Base-by-base conservation (phyloP, 2,888 invertebrate genomes). In the Orchestes rusci region DNA sequence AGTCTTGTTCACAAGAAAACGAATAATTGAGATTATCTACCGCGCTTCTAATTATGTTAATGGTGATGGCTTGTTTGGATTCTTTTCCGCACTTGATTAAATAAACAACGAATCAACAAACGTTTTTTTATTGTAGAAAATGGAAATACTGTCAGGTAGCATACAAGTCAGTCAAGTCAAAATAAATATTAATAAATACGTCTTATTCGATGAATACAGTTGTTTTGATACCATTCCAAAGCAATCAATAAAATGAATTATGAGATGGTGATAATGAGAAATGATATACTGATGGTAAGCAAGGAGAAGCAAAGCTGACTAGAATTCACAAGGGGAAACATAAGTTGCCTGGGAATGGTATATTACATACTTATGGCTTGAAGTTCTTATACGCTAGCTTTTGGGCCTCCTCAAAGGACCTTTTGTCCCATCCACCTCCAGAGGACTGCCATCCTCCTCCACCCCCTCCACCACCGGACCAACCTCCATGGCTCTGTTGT, bases 371-470 rank as follows among this genome's bases (percentile, higher is more conserved):
- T 60, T 65, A 60, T 83, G 80, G 10, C 10, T 5, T 1, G 78
- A 79, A n/a, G n/a, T n/a, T n/a, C 23, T 78, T 77, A 66, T 88
- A 89, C 1, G 87, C 85, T 46, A 86, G 60, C 48, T 81, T 79
- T 55, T 82, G 79, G 2, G 77, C 75, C 43, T 73, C 73, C 15
- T 71, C 67, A 41, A 77, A 66, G 0, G 81, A 76, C 40, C 87
- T 73, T 51, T 84, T 73, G 63, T 87, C 87, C 83, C 84, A 84
- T 69, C 72, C 10, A 27, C 58, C 54, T 38, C 80, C 79, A 15
- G 42, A 43, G 17, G 43, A 34, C 16, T 43, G 43, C 29, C 47
- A 43, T 12, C 47, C 46, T 28, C 77, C 76, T 1, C 62, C 60
- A 51, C 66, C 53, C 52, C 68, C 54, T 62, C 39, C 41, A 10